phyloP scores from a whole-genome alignment of 1,140 invertebrate species.

The Gryllus bimaculatus region DNA sequence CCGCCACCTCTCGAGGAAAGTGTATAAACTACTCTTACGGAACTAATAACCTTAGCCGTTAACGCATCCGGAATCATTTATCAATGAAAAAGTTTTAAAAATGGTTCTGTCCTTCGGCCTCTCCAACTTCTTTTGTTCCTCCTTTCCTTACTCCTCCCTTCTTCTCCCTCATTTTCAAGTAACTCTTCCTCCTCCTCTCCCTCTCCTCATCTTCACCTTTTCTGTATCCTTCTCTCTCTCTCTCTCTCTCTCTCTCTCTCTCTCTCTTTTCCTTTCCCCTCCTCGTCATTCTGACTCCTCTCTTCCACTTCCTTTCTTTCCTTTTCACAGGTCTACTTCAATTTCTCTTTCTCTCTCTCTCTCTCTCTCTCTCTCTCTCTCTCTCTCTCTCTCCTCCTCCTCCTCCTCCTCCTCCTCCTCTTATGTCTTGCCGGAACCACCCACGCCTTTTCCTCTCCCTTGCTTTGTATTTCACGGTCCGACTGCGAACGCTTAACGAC shows the following conservation, averaged over 20 bases:
- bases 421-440: neutral
- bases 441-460: too few relatives aligned
- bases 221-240: neutral
- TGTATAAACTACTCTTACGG: too few relatives aligned
- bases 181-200: neutral
- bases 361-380: neutral
- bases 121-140: too few relatives aligned
- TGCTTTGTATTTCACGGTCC: too few relatives aligned
- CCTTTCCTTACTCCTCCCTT: neutral
- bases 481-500: too few relatives aligned
- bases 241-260: neutral
- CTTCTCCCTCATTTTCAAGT: neutral
- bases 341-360: neutral
- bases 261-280: neutral
- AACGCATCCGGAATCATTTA: too few relatives aligned
- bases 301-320: too few relatives aligned
- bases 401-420: neutral
- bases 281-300: neutral
- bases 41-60: too few relatives aligned
- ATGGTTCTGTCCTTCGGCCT: too few relatives aligned
- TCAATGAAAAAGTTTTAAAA: too few relatives aligned
- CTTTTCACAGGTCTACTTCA: too few relatives aligned
- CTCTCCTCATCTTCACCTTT: neutral
- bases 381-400: neutral
- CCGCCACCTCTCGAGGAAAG: too few relatives aligned